Base-by-base conservation (phyloP, 2,113 vertebrate species). In the Amazona guildingii region DNA sequence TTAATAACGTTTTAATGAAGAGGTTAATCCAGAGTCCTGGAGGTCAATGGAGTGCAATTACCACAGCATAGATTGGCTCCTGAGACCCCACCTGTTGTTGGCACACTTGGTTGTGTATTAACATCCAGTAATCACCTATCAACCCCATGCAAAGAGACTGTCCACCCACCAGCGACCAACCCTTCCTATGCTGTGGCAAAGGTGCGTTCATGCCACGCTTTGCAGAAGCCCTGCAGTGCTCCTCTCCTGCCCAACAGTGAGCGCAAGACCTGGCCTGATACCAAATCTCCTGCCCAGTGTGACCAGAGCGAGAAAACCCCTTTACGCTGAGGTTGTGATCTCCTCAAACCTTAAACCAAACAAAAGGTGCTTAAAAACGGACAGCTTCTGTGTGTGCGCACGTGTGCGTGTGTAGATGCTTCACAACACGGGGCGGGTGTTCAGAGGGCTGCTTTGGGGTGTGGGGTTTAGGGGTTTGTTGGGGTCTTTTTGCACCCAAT, bases 361-460 rank as follows among this genome's bases (percentile, higher is more conserved):
- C 3, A 68, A 96, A 95, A 94, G 96, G 96, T 97, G 95, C 96
- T 97, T 91, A 80, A 90, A 90, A 95, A 91, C 72, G 52, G 80
- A 75, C 46, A 94, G 86, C 86, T 91, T 24, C 20, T 39, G 43
- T 80, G 63, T 83, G 64, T 33, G 59, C 76, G 80, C 43, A 17
- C 0, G 19, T 76, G 86, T 90, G 80, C 57, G 43, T 39, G 57
- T 95, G 90, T 96, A 72, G 94, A 28, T 94, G 54, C 35, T 83
- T 88, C 88, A 81, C 28, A 31, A 11, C 35, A 3, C 0, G 3
- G 55, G 5, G 91, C 97, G 97, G 96, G 97, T 98, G 97, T 97
- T 97, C 46, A 78, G 83, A 88, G 49, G 46, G 44, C 73, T 70
- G 69, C 69, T 92, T 41, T 1, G 21, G 24, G 59, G 23, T 8